These are phyloP conservation scores for Falcunculus frontatus DNA, from an alignment of 2,113 vertebrate species.

Conservation along the genomic window DNA sequence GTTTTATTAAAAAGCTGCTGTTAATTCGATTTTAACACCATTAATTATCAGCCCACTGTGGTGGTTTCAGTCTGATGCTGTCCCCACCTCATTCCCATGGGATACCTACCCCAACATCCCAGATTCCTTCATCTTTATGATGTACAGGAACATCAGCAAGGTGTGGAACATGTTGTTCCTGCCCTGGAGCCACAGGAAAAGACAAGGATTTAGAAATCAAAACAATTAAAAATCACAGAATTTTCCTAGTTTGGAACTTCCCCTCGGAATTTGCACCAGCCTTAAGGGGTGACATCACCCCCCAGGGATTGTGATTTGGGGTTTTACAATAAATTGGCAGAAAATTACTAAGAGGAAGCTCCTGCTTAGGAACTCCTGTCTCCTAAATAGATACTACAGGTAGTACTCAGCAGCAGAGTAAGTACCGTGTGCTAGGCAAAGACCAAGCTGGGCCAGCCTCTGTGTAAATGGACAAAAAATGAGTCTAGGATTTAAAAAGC, in stretches of 20 bases:
- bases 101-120: slow-evolving; percentile 93
- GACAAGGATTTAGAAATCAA: neutral
- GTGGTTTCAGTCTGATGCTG: neutral
- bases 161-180: slow-evolving; percentile 98
- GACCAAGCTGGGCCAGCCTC: neutral
- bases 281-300: neutral
- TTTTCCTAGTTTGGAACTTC: neutral
- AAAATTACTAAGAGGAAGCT: neutral
- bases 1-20: neutral
- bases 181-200: slow-evolving; percentile 73
- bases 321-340: neutral
- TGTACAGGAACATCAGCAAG: slow-evolving; percentile 93
- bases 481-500: neutral
- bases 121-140: slow-evolving; percentile 94
- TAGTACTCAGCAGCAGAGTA: neutral
- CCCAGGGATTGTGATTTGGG: too few species aligned
- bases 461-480: neutral
- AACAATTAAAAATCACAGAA: neutral
- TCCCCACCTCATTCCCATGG: neutral
- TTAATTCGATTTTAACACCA: fast-evolving
- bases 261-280: fast-evolving
- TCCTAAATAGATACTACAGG: neutral
- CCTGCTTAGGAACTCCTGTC: fast-evolving
- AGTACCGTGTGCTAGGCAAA: fast-evolving
- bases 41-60: fast-evolving